Evolutionary conservation across 2,113 vertebrate genomes (phyloP).

Genomic region (Phycodurus eques): DNA sequence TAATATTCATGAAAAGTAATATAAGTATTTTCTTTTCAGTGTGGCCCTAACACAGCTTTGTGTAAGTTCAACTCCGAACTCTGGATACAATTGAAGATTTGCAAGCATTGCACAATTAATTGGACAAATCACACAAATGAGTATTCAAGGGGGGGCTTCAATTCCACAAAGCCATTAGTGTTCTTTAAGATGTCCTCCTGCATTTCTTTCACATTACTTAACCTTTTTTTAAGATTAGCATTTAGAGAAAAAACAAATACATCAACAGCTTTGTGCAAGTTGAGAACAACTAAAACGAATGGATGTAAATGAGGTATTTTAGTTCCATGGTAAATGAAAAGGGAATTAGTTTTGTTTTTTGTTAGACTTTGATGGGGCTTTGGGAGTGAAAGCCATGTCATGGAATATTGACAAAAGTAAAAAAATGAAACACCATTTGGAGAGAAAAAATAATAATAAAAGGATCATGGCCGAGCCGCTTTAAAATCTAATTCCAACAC

Average conservation of each 20-base stretch:
- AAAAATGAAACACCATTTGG: conserved; percentile 17
- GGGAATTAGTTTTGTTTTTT: conserved; percentile 1
- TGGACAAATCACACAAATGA: conserved; percentile 14
- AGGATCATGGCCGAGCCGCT: conserved; percentile 22
- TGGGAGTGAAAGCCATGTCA: not conserved
- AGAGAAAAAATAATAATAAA: conserved; percentile 13
- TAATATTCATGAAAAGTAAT: too few species aligned
- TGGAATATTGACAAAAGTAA: conserved; percentile 2
- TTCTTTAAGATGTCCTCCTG: conserved; percentile 38
- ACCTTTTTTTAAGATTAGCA: not conserved
- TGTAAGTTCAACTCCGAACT: conserved; percentile 40
- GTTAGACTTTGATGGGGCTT: not conserved
- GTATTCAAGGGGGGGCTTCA: conserved; percentile 14
- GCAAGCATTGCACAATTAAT: conserved; percentile 32
- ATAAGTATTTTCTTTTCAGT: not conserved
- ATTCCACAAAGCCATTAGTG: conserved; percentile 34
- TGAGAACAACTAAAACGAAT: conserved; percentile 36
- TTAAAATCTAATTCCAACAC: conserved; percentile 32
- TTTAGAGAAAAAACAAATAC: not conserved
- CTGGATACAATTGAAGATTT: conserved; percentile 49
- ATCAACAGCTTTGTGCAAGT: conserved; percentile 20
- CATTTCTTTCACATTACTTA: conserved; percentile 36
- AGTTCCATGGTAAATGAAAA: conserved; percentile 29
- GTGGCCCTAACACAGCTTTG: not conserved
- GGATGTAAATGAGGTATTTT: conserved; percentile 59